Conservation (phyloP, 1,140 invertebrate species). For the Platyura marginata region DNA sequence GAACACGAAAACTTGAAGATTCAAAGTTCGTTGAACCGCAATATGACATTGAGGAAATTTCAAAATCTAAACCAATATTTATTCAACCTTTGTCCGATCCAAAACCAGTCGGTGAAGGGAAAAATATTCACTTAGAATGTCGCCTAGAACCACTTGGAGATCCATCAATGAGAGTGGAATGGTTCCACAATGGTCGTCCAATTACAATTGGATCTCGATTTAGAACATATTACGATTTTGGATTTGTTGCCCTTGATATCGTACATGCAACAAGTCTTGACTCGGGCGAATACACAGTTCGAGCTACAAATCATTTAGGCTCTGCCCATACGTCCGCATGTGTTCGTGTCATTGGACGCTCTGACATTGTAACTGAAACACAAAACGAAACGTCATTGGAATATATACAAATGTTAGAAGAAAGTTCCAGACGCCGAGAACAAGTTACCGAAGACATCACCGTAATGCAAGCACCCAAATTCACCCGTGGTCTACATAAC, state of each 20-base stretch:
- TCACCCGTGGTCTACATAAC: constrained; percentile 73
- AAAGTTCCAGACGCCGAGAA: constrained; percentile 51
- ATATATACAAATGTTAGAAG: constrained; percentile 88
- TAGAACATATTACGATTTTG: constrained; percentile 89
- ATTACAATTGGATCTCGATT: constrained; percentile 79
- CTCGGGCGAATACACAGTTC: constrained; percentile 82
- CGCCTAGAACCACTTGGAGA: constrained; percentile 84
- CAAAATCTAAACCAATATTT: constrained; percentile 83
- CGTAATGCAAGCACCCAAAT: constrained; percentile 65
- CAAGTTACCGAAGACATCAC: constrained; percentile 56
- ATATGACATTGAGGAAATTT: constrained; percentile 81
- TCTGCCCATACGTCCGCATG: constrained; percentile 78
- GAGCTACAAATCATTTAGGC: constrained; percentile 84
- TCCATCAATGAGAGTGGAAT: constrained; percentile 89
- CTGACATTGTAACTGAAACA: constrained; percentile 80
- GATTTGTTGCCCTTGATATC: constrained; percentile 81
- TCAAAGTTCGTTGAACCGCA: constrained; percentile 70
- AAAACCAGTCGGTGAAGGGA: constrained; percentile 70
- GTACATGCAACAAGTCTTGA: constrained; percentile 72
- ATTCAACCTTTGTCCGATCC: constrained; percentile 66
- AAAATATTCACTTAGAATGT: constrained; percentile 80
- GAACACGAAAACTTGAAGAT: constrained; percentile 72
- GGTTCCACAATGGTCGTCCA: constrained; percentile 81
- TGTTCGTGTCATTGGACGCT: constrained; percentile 63
- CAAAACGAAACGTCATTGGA: constrained; percentile 90